These are phyloP conservation scores for Hycleus cichorii DNA, from an alignment of 1,140 invertebrate species.

Conservation along the genomic window DNA sequence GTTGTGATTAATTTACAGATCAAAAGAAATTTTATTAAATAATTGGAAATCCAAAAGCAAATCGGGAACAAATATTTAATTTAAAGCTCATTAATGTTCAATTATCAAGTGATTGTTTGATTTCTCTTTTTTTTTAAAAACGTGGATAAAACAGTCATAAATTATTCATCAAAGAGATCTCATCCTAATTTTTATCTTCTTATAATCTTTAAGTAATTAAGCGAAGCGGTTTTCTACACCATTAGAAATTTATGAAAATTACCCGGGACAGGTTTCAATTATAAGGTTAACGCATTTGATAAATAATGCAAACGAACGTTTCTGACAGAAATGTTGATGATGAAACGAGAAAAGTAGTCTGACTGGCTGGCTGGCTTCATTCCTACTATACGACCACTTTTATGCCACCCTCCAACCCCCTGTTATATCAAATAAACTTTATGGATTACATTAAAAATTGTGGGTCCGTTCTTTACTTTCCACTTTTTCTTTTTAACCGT, in stretches of 20 bases:
- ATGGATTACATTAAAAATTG: conserved; percentile 17
- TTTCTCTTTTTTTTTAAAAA: too few relatives aligned
- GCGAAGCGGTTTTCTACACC: conserved; percentile 3
- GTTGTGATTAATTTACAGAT: too few relatives aligned
- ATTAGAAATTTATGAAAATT: conserved; percentile 15
- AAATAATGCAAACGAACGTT: conserved; percentile 12
- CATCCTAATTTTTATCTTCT: conserved; percentile 8
- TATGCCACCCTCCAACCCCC: too few relatives aligned
- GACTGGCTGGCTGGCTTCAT: too few relatives aligned
- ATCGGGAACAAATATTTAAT: too few relatives aligned
- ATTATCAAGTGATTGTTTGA: too few relatives aligned
- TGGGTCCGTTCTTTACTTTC: conserved; percentile 8
- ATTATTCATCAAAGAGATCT: conserved; percentile 17
- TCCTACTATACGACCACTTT: too few relatives aligned
- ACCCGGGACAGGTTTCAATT: conserved; percentile 13
- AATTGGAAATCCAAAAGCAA: too few relatives aligned
- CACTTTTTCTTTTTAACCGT: conserved; percentile 3
- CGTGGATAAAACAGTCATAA: conserved; percentile 2
- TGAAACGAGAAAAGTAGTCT: too few relatives aligned
- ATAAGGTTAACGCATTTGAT: conserved; percentile 14
- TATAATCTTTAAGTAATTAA: conserved; percentile 8
- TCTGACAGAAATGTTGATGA: conserved; percentile 2
- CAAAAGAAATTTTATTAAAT: too few relatives aligned
- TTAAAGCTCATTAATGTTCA: too few relatives aligned
- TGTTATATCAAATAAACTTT: conserved; percentile 8